These are phyloP conservation scores for Hiodon tergisus DNA, from an alignment of 2,113 vertebrate genomes.

Conservation along the genomic window DNA sequence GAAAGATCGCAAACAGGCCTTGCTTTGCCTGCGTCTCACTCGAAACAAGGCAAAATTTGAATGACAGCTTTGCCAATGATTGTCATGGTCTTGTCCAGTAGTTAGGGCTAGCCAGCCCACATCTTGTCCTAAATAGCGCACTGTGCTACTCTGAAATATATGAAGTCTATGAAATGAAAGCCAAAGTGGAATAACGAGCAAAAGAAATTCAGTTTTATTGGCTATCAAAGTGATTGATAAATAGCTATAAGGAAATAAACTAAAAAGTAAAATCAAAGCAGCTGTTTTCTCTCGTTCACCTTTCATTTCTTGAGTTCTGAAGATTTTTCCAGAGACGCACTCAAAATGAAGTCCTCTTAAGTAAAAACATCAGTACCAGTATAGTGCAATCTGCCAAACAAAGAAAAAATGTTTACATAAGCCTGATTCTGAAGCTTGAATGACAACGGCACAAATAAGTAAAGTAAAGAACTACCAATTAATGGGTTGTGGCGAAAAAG, in stretches of 20 bases:
- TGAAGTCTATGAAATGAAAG: conserved; percentile 1
- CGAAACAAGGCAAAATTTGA: conserved; percentile 4
- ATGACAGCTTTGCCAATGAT: conserved; percentile 11
- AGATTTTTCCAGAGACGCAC: conserved; percentile 39
- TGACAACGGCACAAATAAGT: conserved; percentile 23
- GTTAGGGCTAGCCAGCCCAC: not conserved
- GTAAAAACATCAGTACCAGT: conserved; percentile 40
- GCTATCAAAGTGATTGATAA: not conserved
- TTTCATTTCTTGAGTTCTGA: conserved; percentile 22
- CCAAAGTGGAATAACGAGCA: conserved; percentile 8
- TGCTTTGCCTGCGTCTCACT: not conserved
- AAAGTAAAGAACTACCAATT: conserved; percentile 20
- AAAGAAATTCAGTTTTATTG: conserved; percentile 11
- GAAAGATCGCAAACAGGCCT: not conserved
- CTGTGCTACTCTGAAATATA: not conserved
- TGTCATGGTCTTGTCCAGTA: conserved; percentile 13
- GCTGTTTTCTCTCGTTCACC: conserved; percentile 17
- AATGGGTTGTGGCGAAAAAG: conserved; percentile 17
- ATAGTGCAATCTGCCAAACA: conserved; percentile 44
- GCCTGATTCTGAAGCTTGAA: conserved; percentile 27
- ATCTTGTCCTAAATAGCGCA: not conserved
- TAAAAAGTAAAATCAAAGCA: conserved; percentile 27
- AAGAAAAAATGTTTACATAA: conserved; percentile 5
- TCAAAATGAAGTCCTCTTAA: conserved; percentile 31
- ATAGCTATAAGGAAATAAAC: conserved; percentile 15